Evolutionary conservation across 1,140 invertebrate species (phyloP).

Genomic region (Drusus annulatus): DNA sequence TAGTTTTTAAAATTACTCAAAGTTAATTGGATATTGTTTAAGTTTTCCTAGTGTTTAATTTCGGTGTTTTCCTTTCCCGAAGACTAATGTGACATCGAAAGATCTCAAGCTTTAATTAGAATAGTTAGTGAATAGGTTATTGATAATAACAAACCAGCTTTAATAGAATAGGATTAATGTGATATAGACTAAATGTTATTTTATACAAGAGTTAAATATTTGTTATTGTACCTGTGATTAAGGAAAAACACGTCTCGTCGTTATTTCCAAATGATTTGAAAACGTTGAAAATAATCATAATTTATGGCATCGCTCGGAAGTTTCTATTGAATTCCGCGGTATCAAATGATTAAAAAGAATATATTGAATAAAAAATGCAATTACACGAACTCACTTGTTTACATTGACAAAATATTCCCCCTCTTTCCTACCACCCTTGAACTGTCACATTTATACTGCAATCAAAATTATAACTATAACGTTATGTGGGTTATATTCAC

Average conservation of each 20-base stretch:
- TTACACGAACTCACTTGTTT: constrained; percentile 44
- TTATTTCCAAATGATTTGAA: constrained; percentile 28
- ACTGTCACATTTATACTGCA: not conserved
- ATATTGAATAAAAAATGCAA: constrained; percentile 49
- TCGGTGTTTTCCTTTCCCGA: constrained; percentile 10
- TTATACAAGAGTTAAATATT: constrained; percentile 49
- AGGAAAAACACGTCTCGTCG: constrained; percentile 23
- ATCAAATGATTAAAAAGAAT: constrained; percentile 34
- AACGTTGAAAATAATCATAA: constrained; percentile 13
- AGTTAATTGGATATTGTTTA: constrained; percentile 24
- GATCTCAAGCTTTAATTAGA: constrained; percentile 57
- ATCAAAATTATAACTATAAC: not conserved
- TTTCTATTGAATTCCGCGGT: constrained; percentile 48
- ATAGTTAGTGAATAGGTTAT: constrained; percentile 14
- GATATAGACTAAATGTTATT: constrained; percentile 53
- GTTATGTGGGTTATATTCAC: not conserved
- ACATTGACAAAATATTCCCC: constrained; percentile 22
- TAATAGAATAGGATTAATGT: constrained; percentile 55
- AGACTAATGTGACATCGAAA: constrained; percentile 33
- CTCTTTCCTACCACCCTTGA: not conserved
- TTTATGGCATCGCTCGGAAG: constrained; percentile 39
- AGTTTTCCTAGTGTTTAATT: constrained; percentile 36
- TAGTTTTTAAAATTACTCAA: constrained; percentile 17
- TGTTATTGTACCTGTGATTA: constrained; percentile 56
- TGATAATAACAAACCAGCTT: constrained; percentile 44